A percentile compares a stretch with the other conserved stretches of the same genome.
These are phyloP conservation scores for Fopius arisanus DNA, from an alignment of 1,140 invertebrate genomes.

Conservation along the genomic window DNA sequence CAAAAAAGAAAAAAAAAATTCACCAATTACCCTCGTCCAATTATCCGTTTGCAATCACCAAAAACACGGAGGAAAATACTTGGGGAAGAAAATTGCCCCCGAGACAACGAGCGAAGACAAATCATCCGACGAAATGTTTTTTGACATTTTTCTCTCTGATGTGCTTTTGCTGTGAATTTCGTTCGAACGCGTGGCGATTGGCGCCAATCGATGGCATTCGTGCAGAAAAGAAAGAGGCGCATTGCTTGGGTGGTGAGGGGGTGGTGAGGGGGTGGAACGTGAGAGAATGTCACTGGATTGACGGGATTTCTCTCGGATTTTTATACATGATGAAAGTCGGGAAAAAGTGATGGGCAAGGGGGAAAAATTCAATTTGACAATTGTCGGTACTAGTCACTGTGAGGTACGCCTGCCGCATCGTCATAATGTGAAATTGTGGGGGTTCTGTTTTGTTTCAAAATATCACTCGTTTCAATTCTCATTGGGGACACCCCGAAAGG, in stretches of 20 bases:
- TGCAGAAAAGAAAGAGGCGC: background rate
- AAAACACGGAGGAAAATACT: too few species aligned
- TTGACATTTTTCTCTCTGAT: background rate
- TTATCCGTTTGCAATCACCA: too few species aligned
- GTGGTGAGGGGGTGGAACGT: background rate
- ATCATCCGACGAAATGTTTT: background rate
- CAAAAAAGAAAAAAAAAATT: too few species aligned
- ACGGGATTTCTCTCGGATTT: background rate
- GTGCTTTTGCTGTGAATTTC: background rate
- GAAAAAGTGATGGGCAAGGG: background rate
- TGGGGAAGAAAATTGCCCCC: background rate
- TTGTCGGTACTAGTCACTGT: background rate
- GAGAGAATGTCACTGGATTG: background rate
- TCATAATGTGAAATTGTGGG: background rate
- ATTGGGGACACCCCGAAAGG: background rate
- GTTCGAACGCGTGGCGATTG: background rate
- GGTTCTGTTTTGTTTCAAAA: background rate
- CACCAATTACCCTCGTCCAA: too few species aligned
- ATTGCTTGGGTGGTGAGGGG: background rate
- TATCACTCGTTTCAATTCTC: background rate
- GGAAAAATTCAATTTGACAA: background rate
- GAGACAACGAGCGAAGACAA: background rate
- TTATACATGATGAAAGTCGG: background rate
- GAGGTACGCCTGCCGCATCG: background rate
- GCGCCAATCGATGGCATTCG: conserved; percentile 5